Base-by-base conservation (phyloP, 2,113 vertebrate genomes). In the Crotophaga sulcirostris region DNA sequence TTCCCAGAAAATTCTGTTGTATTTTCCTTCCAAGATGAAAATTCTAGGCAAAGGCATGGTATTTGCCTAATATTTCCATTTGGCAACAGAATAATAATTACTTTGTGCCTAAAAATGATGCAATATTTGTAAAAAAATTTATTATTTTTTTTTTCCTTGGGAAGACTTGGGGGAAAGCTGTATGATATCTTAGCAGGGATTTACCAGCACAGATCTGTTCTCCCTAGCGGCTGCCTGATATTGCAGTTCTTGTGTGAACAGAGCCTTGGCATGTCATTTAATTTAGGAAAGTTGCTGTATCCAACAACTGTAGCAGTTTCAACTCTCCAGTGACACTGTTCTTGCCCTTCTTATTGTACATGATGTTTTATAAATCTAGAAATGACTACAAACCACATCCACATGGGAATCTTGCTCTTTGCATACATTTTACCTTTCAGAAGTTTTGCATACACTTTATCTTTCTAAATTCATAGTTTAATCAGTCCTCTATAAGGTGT, bases 1-100 rank as follows among this genome's bases (percentile, higher is more conserved):
- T 95, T 95, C 51, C 68, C 72, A 88, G 92, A 94, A 96, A 93
- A 81, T 75, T 40, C 24, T 29, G 44, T 1, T 11, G 6, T 91
- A 40, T 94, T 96, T 91, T 95, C 56, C 73, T 60, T 86, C 42
- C 60, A 21, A 89, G 86, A 38, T 81, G 59, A 69, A 95, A 91
- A 90, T 36, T 16, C 67, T 81, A 70, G 42, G 42, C 60, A 63
- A 68, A 81, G 19, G 15, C 74, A 38, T 80, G 24, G 7, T 90
- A 40, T 78, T 94, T 93, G 17, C 55, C 44, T 70, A 67, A 6
- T 74, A 36, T 87, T 95, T 94, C 34, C 64, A 52, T 82, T 82
- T 96, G 66, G 77, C 63, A 67, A 18, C 34, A 74, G 26, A 88
- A 76, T 66, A 94, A 51, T 76, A 79, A 72, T 91, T 47, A 42